phyloP scores from a whole-genome alignment of 2,888 invertebrate genomes.

The Archaeoteleia sp. region DNA sequence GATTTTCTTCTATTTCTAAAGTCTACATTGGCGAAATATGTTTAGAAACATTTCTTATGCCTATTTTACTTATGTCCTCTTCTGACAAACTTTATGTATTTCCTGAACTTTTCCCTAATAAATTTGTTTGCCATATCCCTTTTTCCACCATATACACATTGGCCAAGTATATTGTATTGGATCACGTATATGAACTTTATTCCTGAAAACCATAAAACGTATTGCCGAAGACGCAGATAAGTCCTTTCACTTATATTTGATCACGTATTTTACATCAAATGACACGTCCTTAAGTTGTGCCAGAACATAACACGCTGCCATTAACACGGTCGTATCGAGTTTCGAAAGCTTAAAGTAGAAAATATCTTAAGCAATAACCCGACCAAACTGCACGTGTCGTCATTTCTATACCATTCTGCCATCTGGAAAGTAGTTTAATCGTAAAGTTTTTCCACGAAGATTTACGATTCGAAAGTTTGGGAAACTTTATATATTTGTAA shows the following conservation, averaged over 20 bases:
- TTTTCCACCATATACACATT: too few relatives aligned
- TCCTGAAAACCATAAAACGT: too few relatives aligned
- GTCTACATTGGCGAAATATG: too few relatives aligned
- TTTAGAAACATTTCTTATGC: too few relatives aligned
- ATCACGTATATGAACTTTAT: too few relatives aligned
- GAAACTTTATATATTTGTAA: constrained; percentile 17
- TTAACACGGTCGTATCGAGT: constrained; percentile 40
- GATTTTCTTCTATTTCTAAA: too few relatives aligned
- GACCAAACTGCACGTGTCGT: constrained; percentile 47
- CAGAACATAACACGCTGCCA: constrained; percentile 35
- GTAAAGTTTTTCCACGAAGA: constrained; percentile 39
- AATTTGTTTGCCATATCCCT: too few relatives aligned
- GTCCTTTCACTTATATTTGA: constrained; percentile 13
- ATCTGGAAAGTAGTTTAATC: constrained; percentile 42
- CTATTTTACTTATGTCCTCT: too few relatives aligned
- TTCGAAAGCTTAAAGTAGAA: constrained; percentile 41
- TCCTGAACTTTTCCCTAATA: too few relatives aligned
- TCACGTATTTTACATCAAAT: constrained; percentile 11
- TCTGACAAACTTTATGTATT: too few relatives aligned
- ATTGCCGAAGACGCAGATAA: too few relatives aligned
- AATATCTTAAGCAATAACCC: constrained; percentile 49
- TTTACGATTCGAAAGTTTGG: constrained; percentile 37
- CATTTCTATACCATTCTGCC: constrained; percentile 42
- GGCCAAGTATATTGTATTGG: too few relatives aligned
- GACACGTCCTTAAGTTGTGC: constrained; percentile 31